A percentile compares a stretch with the other conserved stretches of the same genome.
Evolutionary conservation across 2,888 invertebrate genomes (phyloP).

Genomic region (Listrodromus nycthemerus): DNA sequence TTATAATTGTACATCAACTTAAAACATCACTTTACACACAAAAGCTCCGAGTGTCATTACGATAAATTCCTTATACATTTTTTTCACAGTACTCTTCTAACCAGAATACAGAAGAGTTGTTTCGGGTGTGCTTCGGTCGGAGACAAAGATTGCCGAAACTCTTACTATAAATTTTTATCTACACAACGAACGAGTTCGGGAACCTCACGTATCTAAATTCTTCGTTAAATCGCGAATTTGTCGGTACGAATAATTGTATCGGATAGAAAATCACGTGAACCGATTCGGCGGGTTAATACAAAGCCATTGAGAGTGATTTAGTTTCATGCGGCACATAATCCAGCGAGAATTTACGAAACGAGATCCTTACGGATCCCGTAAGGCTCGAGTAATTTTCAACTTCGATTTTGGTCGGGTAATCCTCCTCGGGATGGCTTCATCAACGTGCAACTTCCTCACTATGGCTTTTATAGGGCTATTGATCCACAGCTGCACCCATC

Average conservation of each 20-base stretch:
- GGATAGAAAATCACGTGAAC: not conserved
- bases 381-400: slow-evolving; percentile 47
- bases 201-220: not conserved
- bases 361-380: slow-evolving; percentile 22
- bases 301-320: slow-evolving; percentile 3
- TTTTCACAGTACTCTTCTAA: too few relatives aligned
- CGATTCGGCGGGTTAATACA: not conserved
- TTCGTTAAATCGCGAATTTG: not conserved
- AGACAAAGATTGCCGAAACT: not conserved
- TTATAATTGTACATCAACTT: too few relatives aligned
- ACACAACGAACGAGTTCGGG: not conserved
- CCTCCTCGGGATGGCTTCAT: slow-evolving; percentile 38
- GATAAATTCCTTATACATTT: too few relatives aligned
- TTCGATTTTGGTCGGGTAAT: slow-evolving; percentile 35
- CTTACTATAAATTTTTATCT: not conserved
- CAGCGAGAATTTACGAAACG: slow-evolving; percentile 41
- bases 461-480: slow-evolving; percentile 56
- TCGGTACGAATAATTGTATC: not conserved
- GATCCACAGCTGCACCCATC: slow-evolving; percentile 58
- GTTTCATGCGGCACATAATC: slow-evolving; percentile 5
- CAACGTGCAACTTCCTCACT: slow-evolving; percentile 28
- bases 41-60: too few relatives aligned
- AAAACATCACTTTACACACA: too few relatives aligned
- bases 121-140: too few relatives aligned
- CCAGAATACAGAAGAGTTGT: too few relatives aligned